Conservation (phyloP, 1,140 invertebrate species). For the Brachionus koreanus region DNA sequence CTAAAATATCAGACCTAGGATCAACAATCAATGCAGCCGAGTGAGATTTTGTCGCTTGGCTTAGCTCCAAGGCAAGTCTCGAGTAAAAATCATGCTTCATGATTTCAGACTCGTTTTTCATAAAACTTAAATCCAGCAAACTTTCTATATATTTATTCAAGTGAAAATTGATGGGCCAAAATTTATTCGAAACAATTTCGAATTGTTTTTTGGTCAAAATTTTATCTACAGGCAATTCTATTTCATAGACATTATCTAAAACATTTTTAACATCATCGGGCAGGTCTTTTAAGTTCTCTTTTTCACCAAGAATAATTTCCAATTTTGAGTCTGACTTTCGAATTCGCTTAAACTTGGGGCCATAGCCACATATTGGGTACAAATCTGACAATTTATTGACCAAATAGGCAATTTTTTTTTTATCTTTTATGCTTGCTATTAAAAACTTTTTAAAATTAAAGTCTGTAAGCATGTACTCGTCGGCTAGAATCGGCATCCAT, state of each 20-base stretch:
- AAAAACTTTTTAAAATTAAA: slow-evolving; percentile 34
- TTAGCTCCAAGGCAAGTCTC: neutral
- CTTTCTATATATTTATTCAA: slow-evolving; percentile 36
- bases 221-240: slow-evolving; percentile 30
- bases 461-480: neutral
- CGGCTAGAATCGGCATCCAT: slow-evolving; percentile 29
- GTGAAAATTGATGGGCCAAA: slow-evolving; percentile 38
- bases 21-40: slow-evolving; percentile 23
- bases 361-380: slow-evolving; percentile 10
- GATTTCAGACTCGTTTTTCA: slow-evolving; percentile 19
- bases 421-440: slow-evolving; percentile 16
- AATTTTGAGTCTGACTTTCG: neutral
- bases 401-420: neutral
- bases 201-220: slow-evolving; percentile 25
- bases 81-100: slow-evolving; percentile 16
- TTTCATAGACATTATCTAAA: neutral
- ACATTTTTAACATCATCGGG: neutral
- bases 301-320: neutral
- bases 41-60: neutral
- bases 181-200: slow-evolving; percentile 29
- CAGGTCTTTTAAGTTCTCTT: neutral
- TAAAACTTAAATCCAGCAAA: slow-evolving; percentile 2
- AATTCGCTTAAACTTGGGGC: slow-evolving; percentile 5
- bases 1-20: neutral
- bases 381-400: neutral